These are phyloP conservation scores for Pampusana beccarii DNA, from an alignment of 2,113 vertebrate species.

Conservation along the genomic window DNA sequence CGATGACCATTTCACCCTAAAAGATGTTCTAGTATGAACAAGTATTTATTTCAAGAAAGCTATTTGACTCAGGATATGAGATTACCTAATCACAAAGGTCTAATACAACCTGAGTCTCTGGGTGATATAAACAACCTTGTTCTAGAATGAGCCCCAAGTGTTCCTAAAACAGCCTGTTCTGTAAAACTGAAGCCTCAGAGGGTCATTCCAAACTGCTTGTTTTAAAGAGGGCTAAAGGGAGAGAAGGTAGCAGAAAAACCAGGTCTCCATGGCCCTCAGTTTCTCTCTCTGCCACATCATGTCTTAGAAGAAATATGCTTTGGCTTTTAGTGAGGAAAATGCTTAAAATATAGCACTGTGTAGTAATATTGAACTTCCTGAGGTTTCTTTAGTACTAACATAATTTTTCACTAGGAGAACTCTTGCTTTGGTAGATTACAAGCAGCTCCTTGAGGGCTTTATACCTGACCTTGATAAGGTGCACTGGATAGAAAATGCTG, in stretches of 20 bases:
- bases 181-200: background rate
- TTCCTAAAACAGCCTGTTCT: background rate
- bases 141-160: background rate
- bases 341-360: background rate
- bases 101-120: background rate
- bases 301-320: background rate
- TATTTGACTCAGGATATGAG: background rate
- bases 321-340: background rate
- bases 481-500: background rate
- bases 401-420: conserved; percentile 3
- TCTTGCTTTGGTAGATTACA: background rate
- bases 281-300: background rate
- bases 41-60: background rate
- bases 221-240: background rate
- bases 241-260: background rate
- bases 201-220: background rate
- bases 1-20: background rate
- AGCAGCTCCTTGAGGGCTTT: conserved; percentile 15
- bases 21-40: background rate
- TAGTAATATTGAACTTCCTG: background rate
- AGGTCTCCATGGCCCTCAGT: background rate
- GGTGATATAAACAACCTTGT: background rate
- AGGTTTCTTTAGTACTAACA: background rate
- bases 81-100: background rate
- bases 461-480: background rate